These are phyloP conservation scores for Hydraecia micacea DNA, from an alignment of 2,888 invertebrate species.

Conservation along the genomic window DNA sequence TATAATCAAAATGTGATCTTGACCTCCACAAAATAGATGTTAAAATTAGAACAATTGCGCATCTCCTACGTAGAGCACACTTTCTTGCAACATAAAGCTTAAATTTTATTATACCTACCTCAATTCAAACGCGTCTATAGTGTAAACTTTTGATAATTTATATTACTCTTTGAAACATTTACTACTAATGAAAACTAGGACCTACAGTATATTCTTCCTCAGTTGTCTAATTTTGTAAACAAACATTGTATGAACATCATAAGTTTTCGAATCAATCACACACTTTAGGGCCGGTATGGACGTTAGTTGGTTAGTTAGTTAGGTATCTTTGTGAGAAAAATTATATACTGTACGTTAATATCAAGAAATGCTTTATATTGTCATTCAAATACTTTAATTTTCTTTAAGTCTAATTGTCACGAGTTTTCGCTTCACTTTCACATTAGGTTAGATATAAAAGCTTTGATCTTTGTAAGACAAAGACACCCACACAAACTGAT, in stretches of 20 bases:
- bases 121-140: slow-evolving; percentile 3
- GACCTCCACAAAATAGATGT: slow-evolving; percentile 2
- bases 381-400: not conserved
- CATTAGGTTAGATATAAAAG: no score
- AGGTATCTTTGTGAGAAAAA: not conserved
- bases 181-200: slow-evolving; percentile 26
- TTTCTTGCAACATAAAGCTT: slow-evolving; percentile 5
- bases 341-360: not conserved
- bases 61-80: slow-evolving; percentile 9
- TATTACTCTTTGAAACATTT: slow-evolving; percentile 33
- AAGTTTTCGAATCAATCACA: not conserved
- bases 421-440: not conserved
- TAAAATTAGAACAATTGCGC: slow-evolving; percentile 43
- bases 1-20: slow-evolving; percentile 12
- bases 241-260: not conserved
- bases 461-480: not conserved
- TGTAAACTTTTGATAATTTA: slow-evolving; percentile 54
- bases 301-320: not conserved
- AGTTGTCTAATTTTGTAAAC: not conserved
- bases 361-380: not conserved
- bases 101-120: not conserved
- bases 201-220: not conserved
- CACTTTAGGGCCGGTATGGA: not conserved
- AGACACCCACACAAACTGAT: not conserved
- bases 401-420: not conserved